These are phyloP conservation scores for Passer domesticus DNA, from an alignment of 2,113 vertebrate genomes.

Conservation along the genomic window DNA sequence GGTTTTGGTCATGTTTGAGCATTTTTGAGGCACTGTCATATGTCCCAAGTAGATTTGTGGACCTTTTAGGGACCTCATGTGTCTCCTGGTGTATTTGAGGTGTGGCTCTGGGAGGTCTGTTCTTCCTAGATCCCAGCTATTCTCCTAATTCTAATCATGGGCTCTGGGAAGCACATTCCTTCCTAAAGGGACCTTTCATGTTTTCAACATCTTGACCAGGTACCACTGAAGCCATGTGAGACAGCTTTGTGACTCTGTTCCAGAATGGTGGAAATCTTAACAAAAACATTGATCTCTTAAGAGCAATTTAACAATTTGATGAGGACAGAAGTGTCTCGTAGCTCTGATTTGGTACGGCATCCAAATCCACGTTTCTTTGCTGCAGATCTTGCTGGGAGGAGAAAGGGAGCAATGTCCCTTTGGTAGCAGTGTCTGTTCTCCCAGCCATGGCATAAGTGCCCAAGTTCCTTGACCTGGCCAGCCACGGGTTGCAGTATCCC, in stretches of 20 bases:
- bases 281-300: neutral
- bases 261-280: neutral
- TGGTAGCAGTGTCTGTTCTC: neutral
- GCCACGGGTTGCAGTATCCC: accelerated
- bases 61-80: neutral
- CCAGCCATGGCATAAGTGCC: neutral
- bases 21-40: neutral
- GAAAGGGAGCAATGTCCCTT: neutral
- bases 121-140: neutral
- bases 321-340: neutral
- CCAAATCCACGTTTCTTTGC: neutral
- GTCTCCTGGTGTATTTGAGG: neutral
- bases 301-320: accelerated
- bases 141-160: neutral
- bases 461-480: accelerated
- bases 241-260: neutral
- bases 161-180: neutral
- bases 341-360: neutral
- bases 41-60: neutral
- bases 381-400: neutral
- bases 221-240: neutral
- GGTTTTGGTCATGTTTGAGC: neutral
- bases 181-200: neutral
- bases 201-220: neutral
- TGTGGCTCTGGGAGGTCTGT: neutral